Evolutionary conservation across 2,797 vertebrate species (phyloP).

Genomic region (Chloroceryle amazona): DNA sequence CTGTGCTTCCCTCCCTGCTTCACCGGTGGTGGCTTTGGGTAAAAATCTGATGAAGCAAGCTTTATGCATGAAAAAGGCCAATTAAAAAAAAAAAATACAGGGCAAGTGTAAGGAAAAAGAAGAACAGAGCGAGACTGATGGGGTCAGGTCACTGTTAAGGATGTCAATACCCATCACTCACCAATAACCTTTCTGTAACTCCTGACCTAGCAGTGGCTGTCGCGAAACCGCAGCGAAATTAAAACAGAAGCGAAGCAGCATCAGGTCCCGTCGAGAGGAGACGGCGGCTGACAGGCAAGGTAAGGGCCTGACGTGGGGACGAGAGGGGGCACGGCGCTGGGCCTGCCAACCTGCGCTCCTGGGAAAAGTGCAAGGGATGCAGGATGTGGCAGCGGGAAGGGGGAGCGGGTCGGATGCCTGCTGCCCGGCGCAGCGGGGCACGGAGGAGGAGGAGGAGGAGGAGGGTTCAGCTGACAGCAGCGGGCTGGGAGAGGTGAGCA

Average conservation of each 20-base stretch:
- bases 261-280: conserved; percentile 21
- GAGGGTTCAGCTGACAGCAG: background rate
- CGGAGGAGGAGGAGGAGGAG: background rate
- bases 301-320: background rate
- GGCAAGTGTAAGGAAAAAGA: conserved; percentile 65
- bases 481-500: background rate
- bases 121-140: conserved; percentile 66
- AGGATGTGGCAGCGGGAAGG: background rate
- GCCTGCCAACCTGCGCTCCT: background rate
- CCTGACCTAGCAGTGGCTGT: conserved; percentile 39
- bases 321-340: background rate
- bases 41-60: conserved; percentile 58
- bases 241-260: conserved; percentile 51
- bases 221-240: conserved; percentile 54
- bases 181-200: conserved; percentile 59
- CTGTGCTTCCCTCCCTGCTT: background rate
- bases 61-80: conserved; percentile 58
- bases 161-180: conserved; percentile 75
- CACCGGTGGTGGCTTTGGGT: background rate
- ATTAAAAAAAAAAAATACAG: background rate
- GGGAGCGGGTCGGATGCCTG: accelerated
- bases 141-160: conserved; percentile 57
- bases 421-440: background rate
- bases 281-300: conserved; percentile 32
- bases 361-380: background rate